These are phyloP conservation scores for Actenoides hombroni DNA, from an alignment of 2,113 vertebrate genomes.

Conservation along the genomic window DNA sequence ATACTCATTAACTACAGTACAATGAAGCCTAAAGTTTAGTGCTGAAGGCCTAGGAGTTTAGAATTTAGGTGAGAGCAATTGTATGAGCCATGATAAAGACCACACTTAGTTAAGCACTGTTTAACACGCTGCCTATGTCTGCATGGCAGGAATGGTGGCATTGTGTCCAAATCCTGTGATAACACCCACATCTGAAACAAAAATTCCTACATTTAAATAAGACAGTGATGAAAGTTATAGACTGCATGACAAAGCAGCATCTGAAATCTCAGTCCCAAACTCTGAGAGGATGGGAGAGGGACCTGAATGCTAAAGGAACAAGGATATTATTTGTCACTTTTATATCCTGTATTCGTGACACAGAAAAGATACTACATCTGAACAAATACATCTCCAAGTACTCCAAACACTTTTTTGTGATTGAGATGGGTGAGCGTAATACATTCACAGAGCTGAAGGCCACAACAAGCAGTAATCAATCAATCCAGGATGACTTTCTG, in stretches of 20 bases:
- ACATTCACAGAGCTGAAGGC: neutral
- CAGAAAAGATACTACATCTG: neutral
- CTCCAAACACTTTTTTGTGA: neutral
- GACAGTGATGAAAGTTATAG: neutral
- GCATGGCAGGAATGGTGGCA: neutral
- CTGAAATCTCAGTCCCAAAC: neutral
- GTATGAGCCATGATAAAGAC: neutral
- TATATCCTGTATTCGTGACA: neutral
- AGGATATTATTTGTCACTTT: neutral
- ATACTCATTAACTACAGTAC: neutral
- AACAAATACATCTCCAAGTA: neutral
- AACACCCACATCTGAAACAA: neutral
- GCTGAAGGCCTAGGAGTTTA: neutral
- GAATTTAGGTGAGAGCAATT: neutral
- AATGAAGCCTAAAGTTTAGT: neutral
- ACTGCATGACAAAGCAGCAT: neutral
- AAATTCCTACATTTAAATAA: slow-evolving; percentile 16
- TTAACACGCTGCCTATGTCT: slow-evolving; percentile 1
- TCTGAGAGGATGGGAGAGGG: neutral
- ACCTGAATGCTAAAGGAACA: neutral
- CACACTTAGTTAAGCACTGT: neutral
- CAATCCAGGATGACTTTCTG: neutral
- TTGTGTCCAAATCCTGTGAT: slow-evolving; percentile 10
- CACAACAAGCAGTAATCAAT: neutral
- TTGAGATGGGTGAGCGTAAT: neutral